These are phyloP conservation scores for Aphaenogaster ashmeadi DNA, from an alignment of 1,140 invertebrate genomes.

Conservation along the genomic window DNA sequence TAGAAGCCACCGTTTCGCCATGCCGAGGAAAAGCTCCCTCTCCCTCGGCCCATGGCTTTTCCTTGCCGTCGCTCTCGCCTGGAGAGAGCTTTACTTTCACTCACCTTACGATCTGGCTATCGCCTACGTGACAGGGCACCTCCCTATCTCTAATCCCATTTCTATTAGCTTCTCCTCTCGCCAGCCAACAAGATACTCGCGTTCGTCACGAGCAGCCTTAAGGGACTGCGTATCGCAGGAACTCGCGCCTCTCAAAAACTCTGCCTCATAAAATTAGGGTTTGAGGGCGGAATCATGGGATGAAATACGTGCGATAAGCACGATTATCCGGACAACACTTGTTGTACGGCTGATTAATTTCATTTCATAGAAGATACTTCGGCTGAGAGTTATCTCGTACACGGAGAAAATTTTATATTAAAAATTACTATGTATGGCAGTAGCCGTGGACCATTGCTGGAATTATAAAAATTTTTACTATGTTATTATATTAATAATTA, in stretches of 20 bases:
- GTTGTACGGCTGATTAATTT: neutral
- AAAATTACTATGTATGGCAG: no score
- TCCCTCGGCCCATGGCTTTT: neutral
- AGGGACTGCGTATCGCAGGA: neutral
- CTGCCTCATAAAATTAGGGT: neutral
- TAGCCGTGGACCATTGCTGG: no score
- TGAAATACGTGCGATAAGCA: neutral
- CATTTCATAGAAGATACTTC: neutral
- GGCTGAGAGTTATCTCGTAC: no score
- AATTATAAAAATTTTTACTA: no score
- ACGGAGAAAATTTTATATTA: no score
- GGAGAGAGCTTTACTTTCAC: conserved; percentile 57
- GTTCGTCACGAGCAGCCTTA: conserved; percentile 19
- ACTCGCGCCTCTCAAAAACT: neutral
- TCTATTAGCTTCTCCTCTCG: conserved; percentile 53
- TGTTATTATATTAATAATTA: no score
- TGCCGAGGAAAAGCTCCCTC: conserved; percentile 15
- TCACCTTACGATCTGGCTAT: conserved; percentile 57
- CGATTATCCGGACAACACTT: conserved; percentile 15
- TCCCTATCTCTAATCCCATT: conserved; percentile 35
- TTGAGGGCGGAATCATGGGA: neutral
- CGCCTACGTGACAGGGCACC: conserved; percentile 28
- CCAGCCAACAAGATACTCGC: conserved; percentile 32
- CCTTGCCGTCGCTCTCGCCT: neutral
- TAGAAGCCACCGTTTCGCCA: conserved; percentile 30